Conservation (phyloP, 2,113 vertebrate genomes). For the Megalops atlanticus region DNA sequence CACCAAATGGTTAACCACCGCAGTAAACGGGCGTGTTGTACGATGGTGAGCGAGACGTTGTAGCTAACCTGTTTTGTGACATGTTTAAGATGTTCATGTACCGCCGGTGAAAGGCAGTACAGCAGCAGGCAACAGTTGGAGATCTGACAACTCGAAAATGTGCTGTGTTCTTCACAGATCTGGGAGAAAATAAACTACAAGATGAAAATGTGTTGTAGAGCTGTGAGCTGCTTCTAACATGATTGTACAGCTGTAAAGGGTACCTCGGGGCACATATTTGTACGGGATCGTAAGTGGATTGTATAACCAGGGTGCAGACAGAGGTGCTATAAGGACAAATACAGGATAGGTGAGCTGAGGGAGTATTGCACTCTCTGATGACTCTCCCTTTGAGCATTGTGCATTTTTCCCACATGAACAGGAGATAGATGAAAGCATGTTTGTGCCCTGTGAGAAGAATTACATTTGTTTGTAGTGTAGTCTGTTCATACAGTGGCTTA, state of each 20-base stretch:
- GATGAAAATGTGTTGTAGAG: neutral
- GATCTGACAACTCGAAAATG: neutral
- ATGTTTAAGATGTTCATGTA: too few relatives aligned
- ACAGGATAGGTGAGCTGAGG: neutral
- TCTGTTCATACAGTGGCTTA: neutral
- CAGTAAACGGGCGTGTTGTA: too few relatives aligned
- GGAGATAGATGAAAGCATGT: neutral
- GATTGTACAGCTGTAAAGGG: neutral
- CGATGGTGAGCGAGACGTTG: too few relatives aligned
- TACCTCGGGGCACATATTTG: neutral
- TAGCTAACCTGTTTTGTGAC: too few relatives aligned
- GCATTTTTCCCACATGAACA: neutral
- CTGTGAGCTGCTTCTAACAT: too few relatives aligned
- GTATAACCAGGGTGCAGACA: neutral
- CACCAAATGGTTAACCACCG: too few relatives aligned
- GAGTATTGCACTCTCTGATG: neutral
- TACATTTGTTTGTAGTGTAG: neutral
- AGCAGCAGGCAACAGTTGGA: neutral
- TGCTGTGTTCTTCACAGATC: neutral
- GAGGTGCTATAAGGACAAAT: neutral
- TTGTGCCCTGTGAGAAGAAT: neutral
- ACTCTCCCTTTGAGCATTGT: neutral
- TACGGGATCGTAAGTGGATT: neutral
- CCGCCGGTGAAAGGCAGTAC: neutral
- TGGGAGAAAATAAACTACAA: neutral